Conservation (phyloP, 2,888 invertebrate genomes). For the Meteorus colon region DNA sequence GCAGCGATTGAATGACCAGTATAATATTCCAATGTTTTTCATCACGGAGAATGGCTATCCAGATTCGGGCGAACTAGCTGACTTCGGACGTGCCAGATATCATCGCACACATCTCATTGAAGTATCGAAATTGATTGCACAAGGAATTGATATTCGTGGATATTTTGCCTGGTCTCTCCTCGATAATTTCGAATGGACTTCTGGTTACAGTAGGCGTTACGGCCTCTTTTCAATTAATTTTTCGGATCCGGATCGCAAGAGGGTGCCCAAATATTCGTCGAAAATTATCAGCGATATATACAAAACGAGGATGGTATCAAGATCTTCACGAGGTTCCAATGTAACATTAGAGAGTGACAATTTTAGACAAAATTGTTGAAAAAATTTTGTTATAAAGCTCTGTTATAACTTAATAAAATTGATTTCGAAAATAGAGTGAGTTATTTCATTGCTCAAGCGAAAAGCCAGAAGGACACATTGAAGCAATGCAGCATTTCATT, state of each 20-base stretch:
- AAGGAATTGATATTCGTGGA: conserved; percentile 70
- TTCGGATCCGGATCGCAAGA: conserved; percentile 75
- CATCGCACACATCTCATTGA: conserved; percentile 61
- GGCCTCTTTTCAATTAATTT: conserved; percentile 83
- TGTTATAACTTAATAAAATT: too few relatives aligned
- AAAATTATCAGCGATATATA: conserved; percentile 76
- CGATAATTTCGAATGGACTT: conserved; percentile 88
- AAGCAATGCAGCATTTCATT: too few relatives aligned
- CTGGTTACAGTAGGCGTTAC: conserved; percentile 80
- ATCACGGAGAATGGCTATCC: conserved; percentile 79
- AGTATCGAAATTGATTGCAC: conserved; percentile 55
- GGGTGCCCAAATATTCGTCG: conserved; percentile 80
- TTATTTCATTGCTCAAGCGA: too few relatives aligned
- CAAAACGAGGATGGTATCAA: conserved; percentile 72
- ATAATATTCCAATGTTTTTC: conserved; percentile 76
- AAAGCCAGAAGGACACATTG: too few relatives aligned
- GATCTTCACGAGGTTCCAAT: conserved; percentile 19
- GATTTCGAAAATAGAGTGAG: too few relatives aligned
- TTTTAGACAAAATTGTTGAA: too few relatives aligned
- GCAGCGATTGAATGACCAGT: conserved; percentile 74
- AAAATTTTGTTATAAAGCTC: too few relatives aligned
- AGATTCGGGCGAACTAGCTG: conserved; percentile 74
- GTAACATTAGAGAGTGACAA: not conserved
- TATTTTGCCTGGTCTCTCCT: conserved; percentile 87
- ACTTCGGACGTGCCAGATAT: conserved; percentile 73